Evolutionary conservation across 1,140 invertebrate species (phyloP), one percentile per base, ranked within the genome.

Genomic region (Brachionus paranguensis): DNA sequence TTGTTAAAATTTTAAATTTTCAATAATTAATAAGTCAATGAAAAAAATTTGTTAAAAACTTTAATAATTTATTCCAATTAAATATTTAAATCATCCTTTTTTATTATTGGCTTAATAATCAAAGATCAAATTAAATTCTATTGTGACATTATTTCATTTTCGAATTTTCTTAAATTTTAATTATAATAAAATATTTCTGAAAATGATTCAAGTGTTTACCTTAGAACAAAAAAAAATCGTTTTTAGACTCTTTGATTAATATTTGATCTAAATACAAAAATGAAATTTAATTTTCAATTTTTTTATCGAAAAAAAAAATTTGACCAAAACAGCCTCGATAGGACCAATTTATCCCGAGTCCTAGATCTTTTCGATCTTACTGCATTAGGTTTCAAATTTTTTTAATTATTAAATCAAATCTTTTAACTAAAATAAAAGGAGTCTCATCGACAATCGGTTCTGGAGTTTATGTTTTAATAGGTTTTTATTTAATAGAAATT

Each of bases 321-420:
- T 45, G 76, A 85, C 2, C 64, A 88, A 64, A 81, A 78, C 17
- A 68, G 83, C 27, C 60, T 86, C 3, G 76, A 85, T 10, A 89
- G 91, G 20, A 92, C 92, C 0, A 91, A 93, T 87, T 89, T 96
- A 78, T 92, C 92, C 0, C 89, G 95, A 86, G 94, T 94, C 12
- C 90, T 96, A 12, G 92, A 91, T 8, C 89, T 94, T 0, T 86
- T 94, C 20, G 94, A 96, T 89, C 90, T 96, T 1, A 94, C 93
- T 0, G 92, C 93, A 0, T 89, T 96, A 5, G 78, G 76, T 79
- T 47, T 17, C 37, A 24, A 27, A n/a, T 14, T 43, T 78, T 6
- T 78, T 47, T 14, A 24, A 41, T 50, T n/a, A 47, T 78, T 37
- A 43, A 41, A 43, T 3, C 17, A 72, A 37, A 17, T 55, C 11